These are phyloP conservation scores for Percopsis omiscomaycus DNA, from an alignment of 2,797 vertebrate species.

Conservation along the genomic window DNA sequence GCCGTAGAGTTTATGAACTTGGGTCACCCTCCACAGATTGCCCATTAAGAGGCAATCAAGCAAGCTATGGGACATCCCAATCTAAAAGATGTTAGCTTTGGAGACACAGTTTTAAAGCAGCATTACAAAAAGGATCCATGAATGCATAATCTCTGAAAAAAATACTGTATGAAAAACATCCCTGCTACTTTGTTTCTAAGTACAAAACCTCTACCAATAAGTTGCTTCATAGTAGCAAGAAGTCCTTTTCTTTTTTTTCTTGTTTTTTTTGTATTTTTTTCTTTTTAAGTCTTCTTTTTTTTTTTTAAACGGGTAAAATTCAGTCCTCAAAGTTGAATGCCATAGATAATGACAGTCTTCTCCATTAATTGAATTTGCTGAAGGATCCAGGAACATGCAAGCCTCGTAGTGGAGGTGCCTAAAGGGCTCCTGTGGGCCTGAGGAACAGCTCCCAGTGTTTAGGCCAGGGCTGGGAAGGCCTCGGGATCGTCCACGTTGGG, in stretches of 20 bases:
- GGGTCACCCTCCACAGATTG: slow-evolving; percentile 49
- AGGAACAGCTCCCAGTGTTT: slow-evolving; percentile 78
- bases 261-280: slow-evolving; percentile 65
- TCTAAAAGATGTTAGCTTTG: slow-evolving; percentile 84
- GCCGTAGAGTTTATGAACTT: slow-evolving; percentile 60
- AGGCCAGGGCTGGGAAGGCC: slow-evolving; percentile 98
- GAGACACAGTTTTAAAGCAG: slow-evolving; percentile 99
- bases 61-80: slow-evolving; percentile 70
- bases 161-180: slow-evolving; percentile 98
- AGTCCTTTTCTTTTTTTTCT: slow-evolving; percentile 89
- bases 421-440: slow-evolving; percentile 82
- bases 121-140: slow-evolving; percentile 98
- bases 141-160: slow-evolving; percentile 99
- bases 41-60: slow-evolving; percentile 54
- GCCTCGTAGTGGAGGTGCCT: slow-evolving; percentile 94
- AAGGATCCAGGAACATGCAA: slow-evolving; percentile 99
- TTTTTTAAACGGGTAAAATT: slow-evolving; percentile 98
- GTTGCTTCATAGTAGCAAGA: slow-evolving; percentile 98
- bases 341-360: slow-evolving; percentile 94
- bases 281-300: slow-evolving; percentile 76
- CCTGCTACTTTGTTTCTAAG: slow-evolving; percentile 99
- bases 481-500: slow-evolving; percentile 98
- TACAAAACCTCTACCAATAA: slow-evolving; percentile 99
- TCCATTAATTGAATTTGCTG: slow-evolving; percentile 87
- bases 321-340: slow-evolving; percentile 98